Evolutionary conservation across 1,140 invertebrate species (phyloP), one percentile per base, ranked within the genome.

Genomic region (Papilio helenus): DNA sequence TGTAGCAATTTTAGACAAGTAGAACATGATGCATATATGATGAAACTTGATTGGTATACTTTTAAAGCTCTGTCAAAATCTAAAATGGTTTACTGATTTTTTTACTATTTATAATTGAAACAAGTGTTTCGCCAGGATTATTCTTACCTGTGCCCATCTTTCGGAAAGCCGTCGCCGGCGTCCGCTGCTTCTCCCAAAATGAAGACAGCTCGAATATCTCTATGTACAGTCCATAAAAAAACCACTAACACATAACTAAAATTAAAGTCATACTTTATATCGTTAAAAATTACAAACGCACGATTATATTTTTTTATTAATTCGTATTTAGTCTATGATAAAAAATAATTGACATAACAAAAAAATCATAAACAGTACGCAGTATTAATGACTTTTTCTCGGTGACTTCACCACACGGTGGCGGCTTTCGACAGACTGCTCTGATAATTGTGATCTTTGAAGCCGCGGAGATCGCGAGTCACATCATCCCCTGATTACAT

Each of bases 401-500:
- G 85, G 84, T 92, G 90, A 94, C 90, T 93, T 94, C 90, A 87
- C 87, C 87, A 90, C 91, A 85, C 82, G 83, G 85, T 85, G 90
- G 89, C 92, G 89, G 92, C 92, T 93, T 92, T 94, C 92, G 92
- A 88, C 92, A 92, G 93, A 94, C 93, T 94, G 93, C 87, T 94
- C 91, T 90, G 89, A 91, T 93, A 93, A 93, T 94, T 94, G 93
- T 93, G 92, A 94, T 93, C 92, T 94, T 94, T 94, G 90, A 93
- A 93, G 93, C 91, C 90, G 90, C 88, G 90, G 93, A 93, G 92
- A 93, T 93, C 91, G 92, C 90, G 91, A 94, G 93, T 94, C 93
- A 94, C 90, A 92, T 93, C 92, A 94, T 94, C 92, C 92, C 93
- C 93, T 94, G 92, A 93, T 93, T 94, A 94, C 92, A 93, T 90